phyloP scores from a whole-genome alignment of 2,113 vertebrate genomes.

The Nycticebus coucang region DNA sequence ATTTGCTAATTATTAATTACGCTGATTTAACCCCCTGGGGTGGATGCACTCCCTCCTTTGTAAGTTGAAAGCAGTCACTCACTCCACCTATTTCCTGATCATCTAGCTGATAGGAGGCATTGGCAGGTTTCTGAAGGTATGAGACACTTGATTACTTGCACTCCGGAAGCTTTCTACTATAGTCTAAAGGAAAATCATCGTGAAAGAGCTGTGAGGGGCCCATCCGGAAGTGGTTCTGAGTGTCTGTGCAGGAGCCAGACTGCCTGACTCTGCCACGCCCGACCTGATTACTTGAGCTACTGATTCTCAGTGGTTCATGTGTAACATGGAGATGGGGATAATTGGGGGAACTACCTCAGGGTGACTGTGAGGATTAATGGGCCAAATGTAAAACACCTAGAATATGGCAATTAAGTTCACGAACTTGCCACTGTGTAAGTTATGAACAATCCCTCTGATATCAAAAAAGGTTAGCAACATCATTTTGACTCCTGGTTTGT shows the following conservation, averaged over 20 bases:
- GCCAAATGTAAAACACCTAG: background rate
- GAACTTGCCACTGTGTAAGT: too few relatives aligned
- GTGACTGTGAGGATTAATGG: background rate
- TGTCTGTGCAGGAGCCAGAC: background rate
- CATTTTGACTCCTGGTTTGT: too few relatives aligned
- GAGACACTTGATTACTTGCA: background rate
- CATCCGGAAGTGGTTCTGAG: background rate
- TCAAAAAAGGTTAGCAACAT: too few relatives aligned
- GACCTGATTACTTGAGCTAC: background rate
- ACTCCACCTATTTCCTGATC: background rate
- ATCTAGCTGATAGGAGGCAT: background rate
- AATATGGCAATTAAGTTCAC: background rate
- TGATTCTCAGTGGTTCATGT: background rate
- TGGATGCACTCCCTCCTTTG: background rate
- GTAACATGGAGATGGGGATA: background rate
- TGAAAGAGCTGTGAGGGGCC: background rate
- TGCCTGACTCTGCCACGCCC: background rate
- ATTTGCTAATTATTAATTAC: constrained; percentile 33
- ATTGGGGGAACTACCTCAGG: background rate
- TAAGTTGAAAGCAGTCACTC: background rate
- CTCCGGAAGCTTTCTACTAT: background rate
- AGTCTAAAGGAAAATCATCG: background rate
- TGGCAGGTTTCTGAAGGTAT: background rate
- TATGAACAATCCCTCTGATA: too few relatives aligned
- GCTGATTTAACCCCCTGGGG: background rate